Conservation (phyloP, 2,888 invertebrate species). For the Plebejus argus region DNA sequence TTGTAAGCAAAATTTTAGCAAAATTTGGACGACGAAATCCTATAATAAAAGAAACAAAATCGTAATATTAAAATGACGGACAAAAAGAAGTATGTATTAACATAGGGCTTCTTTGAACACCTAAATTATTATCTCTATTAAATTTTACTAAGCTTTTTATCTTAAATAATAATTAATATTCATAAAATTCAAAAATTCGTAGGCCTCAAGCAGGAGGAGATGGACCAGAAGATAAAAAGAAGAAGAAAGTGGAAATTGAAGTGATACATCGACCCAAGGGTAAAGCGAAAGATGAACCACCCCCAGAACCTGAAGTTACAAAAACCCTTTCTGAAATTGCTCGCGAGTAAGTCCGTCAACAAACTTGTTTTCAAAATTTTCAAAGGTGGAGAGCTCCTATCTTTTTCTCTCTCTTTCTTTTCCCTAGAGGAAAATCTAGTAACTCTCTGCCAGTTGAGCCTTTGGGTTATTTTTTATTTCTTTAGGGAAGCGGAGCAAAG, state of each 20-base stretch:
- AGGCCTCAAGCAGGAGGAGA: constrained; percentile 46
- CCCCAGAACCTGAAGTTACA: constrained; percentile 49
- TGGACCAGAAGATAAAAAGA: constrained; percentile 46
- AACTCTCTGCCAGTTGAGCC: too few species aligned
- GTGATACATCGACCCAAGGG: constrained; percentile 45
- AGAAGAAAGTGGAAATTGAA: constrained; percentile 36
- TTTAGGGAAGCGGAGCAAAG: constrained; percentile 58
- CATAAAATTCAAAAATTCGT: constrained; percentile 35
- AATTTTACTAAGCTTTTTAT: too few species aligned
- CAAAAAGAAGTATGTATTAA: constrained; percentile 51
- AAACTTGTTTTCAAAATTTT: background rate
- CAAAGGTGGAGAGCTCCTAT: background rate
- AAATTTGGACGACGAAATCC: background rate
- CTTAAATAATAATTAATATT: background rate
- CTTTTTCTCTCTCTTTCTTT: background rate
- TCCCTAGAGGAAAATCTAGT: background rate
- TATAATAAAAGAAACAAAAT: background rate
- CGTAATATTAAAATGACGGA: constrained; percentile 45
- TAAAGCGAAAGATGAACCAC: constrained; percentile 43
- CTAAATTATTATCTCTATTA: background rate
- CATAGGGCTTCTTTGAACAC: background rate
- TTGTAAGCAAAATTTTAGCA: constrained; percentile 42
- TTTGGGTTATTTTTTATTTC: background rate
- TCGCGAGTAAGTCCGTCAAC: constrained; percentile 45
- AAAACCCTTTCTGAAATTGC: constrained; percentile 57